phyloP scores from a whole-genome alignment of 35 echinoderm and acorn worm species.

The Ptychodera flava region DNA sequence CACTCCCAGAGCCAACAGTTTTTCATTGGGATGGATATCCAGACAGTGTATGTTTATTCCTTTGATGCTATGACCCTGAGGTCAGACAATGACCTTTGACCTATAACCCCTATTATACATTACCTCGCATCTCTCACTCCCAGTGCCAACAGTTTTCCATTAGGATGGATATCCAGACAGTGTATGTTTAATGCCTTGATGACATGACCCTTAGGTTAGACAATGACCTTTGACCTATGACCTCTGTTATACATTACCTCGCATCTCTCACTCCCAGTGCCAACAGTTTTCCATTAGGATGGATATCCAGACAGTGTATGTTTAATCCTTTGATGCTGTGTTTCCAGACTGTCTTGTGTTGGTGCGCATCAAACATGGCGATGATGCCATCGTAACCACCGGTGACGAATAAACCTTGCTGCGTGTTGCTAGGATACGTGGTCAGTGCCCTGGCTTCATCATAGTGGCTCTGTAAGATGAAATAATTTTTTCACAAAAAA shows the following conservation, averaged over 20 bases:
- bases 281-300: slow-evolving; percentile 33
- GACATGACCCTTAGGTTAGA: slow-evolving; percentile 64
- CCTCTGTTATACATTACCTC: no score
- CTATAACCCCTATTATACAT: no score
- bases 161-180: slow-evolving; percentile 58
- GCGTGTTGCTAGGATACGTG: slow-evolving; percentile 2
- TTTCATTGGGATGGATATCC: no score
- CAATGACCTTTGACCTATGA: slow-evolving; percentile 21
- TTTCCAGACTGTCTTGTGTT: slow-evolving; percentile 70
- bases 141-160: slow-evolving; percentile 38
- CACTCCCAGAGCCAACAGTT: no score
- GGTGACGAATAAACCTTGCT: slow-evolving; percentile 53
- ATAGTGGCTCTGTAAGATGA: slow-evolving; percentile 70
- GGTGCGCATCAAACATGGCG: slow-evolving; percentile 36
- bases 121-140: slow-evolving; percentile 75
- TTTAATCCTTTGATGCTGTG: slow-evolving; percentile 71
- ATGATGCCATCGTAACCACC: slow-evolving; percentile 77
- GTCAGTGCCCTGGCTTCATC: slow-evolving; percentile 60
- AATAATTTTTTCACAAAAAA: no score
- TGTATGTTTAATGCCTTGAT: slow-evolving; percentile 69
- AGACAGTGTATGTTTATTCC: no score
- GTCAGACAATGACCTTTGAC: slow-evolving; percentile 69
- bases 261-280: slow-evolving; percentile 63
- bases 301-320: slow-evolving; percentile 68
- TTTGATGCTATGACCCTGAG: no score